Evolutionary conservation across 2,797 vertebrate genomes (phyloP), one percentile per base, ranked within the genome.

Genomic region (Eulemur mongoz): DNA sequence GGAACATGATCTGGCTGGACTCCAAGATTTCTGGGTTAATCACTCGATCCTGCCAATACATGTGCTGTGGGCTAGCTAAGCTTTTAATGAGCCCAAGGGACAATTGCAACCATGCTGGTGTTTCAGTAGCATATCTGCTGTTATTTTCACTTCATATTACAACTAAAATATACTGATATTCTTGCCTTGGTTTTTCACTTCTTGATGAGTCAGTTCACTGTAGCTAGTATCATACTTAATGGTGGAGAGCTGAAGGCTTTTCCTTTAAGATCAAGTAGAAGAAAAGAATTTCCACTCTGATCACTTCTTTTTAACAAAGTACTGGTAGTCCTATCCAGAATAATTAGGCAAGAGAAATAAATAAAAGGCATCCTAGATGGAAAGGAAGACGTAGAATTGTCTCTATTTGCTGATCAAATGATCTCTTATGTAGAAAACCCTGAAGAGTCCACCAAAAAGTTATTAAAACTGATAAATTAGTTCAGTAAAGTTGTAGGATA

Each of bases 11-110:
- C 45, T 87, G 76, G 72, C 14, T 2, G n/a, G 40, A 73, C 38
- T 83, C 69, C 83, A 87, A 30, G 11, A 89, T 83, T 88, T 86
- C 84, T 43, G 67, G 17, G 78, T 63, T 87, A 54, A 92, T 80
- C 30, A 88, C 23, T 61, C 6, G 72, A 43, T 35, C 45, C 40
- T 76, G 57, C 43, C 84, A 86, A n/a, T 73, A 92, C 57, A 75
- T 25, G 27, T 50, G 89, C 57, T 18, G 23, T 40, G n/a, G 50
- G 30, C 18, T 40, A 57, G 45, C 13, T 82, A 86, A 85, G 20
- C 75, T 86, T 48, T 67, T 54, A 93, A 87, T n/a, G 38, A 73
- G 52, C 38, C 30, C 43, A 43, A n/a, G 30, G 82, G 59, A 79
- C n/a, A 70, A 65, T 9, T 1, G 5, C 4, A 67, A 54, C 63